A percentile compares a stretch with the other conserved stretches of the same genome.
Evolutionary conservation across 2,888 invertebrate genomes (phyloP).

Genomic region (Apamea monoglypha): DNA sequence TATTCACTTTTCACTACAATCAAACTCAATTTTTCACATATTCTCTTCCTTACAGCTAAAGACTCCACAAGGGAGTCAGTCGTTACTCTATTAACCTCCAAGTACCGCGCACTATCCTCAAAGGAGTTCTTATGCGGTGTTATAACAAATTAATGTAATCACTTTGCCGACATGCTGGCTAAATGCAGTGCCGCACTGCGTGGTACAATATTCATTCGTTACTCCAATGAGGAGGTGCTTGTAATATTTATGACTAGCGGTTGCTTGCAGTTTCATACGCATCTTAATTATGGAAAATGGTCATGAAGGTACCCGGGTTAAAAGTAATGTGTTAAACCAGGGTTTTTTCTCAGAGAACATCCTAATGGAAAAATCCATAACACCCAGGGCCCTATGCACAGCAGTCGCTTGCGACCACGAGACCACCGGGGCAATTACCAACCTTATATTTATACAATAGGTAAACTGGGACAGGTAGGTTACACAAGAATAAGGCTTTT

Average conservation of each 20-base stretch:
- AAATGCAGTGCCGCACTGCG: slow-evolving; percentile 21
- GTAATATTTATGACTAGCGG: background rate
- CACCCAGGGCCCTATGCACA: no score
- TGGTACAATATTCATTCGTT: slow-evolving; percentile 35
- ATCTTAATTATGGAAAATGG: background rate
- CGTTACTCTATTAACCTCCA: slow-evolving; percentile 37
- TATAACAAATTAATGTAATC: slow-evolving; percentile 54
- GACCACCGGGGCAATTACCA: no score
- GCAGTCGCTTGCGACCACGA: no score
- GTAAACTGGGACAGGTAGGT: background rate
- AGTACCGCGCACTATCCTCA: slow-evolving; percentile 12
- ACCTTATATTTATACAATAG: background rate
- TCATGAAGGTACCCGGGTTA: background rate
- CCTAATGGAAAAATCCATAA: no score
- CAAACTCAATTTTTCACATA: background rate
- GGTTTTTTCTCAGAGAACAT: no score
- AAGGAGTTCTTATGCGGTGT: slow-evolving; percentile 40
- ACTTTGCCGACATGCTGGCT: slow-evolving; percentile 25
- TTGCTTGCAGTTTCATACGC: no score
- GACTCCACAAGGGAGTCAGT: slow-evolving; percentile 11
- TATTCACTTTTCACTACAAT: background rate
- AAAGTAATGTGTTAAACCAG: no score
- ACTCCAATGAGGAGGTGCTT: background rate
- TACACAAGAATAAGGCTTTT: background rate
- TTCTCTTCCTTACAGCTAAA: slow-evolving; percentile 12